Conservation (phyloP, 1,140 invertebrate genomes). For the Oppia nitens region DNA sequence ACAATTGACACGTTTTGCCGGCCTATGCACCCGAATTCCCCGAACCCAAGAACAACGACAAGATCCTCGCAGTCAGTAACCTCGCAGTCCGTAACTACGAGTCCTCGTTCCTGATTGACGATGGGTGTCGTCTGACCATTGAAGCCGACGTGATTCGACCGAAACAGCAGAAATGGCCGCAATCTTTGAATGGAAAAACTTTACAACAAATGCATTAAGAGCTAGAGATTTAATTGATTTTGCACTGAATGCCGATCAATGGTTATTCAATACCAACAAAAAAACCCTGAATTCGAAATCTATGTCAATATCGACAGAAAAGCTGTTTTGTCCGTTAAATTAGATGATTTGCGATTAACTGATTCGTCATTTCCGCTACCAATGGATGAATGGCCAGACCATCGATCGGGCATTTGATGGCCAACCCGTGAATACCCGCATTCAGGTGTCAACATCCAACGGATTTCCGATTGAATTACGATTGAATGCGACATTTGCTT, state of each 20-base stretch:
- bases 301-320: slow-evolving; percentile 13
- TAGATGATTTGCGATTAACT: neutral
- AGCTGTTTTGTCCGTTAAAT: slow-evolving; percentile 4
- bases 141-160: slow-evolving; percentile 9
- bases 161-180: neutral
- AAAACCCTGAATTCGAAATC: neutral
- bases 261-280: neutral
- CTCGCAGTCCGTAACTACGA: neutral
- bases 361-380: neutral
- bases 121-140: neutral
- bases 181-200: neutral
- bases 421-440: slow-evolving; percentile 1
- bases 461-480: slow-evolving; percentile 12
- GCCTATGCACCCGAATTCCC: slow-evolving; percentile 11
- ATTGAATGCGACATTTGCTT: slow-evolving; percentile 13
- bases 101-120: neutral
- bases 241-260: neutral
- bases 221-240: neutral
- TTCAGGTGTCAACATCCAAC: slow-evolving; percentile 3
- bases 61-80: no score
- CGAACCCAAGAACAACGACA: slow-evolving; percentile 13
- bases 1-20: slow-evolving; percentile 11
- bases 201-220: neutral
- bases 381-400: neutral
- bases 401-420: slow-evolving; percentile 11